Evolutionary conservation across 2,888 invertebrate species (phyloP), one percentile per base, ranked within the genome.

Genomic region (Hesperia comma): DNA sequence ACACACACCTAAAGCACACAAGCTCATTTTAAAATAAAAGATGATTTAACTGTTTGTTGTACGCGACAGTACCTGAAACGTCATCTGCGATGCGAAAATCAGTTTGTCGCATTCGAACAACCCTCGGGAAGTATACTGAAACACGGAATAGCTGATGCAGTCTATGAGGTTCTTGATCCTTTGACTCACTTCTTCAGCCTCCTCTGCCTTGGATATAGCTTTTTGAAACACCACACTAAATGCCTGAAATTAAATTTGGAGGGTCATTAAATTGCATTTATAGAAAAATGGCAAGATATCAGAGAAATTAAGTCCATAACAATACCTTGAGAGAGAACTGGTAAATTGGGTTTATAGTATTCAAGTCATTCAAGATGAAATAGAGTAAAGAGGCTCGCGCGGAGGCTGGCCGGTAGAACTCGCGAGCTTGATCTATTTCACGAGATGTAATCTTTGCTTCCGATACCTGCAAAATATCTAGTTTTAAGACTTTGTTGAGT

Each of bases 141-240:
- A 99, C 2, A 99, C 98, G 1, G 97, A 98, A 85, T 96, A 98
- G 41, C 98, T 97, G 77, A 99, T 99, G 84, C 97, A 97, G 81
- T 99, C 98, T 76, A 99, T 99, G 55, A 99, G 94, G 88, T 98
- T 98, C 72, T 94, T 93, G 17, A 99, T 98, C 76, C 99, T 93
- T 68, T 93, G 91, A 40, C 94, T 93, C 0, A 99, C 97, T 73
- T 96, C 96, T 17, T 96, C 95, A 0, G 97, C 95, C 0, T 96
- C 95, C 72, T 97, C 96, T 0, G 99, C 98, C 81, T 95, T 95
- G 54, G 96, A 96, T 79, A 99, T 98, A 17, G 99, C 99, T 82
- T 98, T 98, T 93, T 98, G 98, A 84, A 99, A 99, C 37, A 99
- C 99, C n/a, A 98, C 98, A 86, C 97, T 98, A 87, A 99, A 99